These are phyloP conservation scores for Athetis lepigone DNA, from an alignment of 2,888 invertebrate species.

Conservation along the genomic window DNA sequence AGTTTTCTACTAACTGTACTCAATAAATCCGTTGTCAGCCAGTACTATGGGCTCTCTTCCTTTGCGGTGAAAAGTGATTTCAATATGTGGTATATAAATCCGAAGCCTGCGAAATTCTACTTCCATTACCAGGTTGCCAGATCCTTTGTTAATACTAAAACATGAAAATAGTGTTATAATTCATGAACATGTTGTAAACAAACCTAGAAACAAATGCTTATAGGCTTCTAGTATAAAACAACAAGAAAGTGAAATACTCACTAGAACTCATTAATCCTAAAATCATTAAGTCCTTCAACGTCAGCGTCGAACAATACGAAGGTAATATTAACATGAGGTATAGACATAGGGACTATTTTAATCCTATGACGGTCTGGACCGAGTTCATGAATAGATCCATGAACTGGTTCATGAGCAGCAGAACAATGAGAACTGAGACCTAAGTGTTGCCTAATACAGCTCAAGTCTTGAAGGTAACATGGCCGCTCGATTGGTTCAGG, in stretches of 20 bases:
- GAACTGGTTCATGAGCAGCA: conserved; percentile 38
- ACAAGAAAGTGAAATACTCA: conserved; percentile 41
- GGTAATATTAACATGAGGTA: conserved; percentile 62
- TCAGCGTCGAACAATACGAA: conserved; percentile 36
- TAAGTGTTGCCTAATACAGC: conserved; percentile 62
- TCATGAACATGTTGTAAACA: not conserved
- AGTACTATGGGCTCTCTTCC: too few species aligned
- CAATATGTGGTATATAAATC: too few species aligned
- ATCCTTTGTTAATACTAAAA: conserved; percentile 1
- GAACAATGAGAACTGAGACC: conserved; percentile 53
- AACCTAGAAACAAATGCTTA: too few species aligned
- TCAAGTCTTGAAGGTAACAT: conserved; percentile 57
- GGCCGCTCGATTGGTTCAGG: conserved; percentile 49
- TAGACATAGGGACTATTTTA: conserved; percentile 22
- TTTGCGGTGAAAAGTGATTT: too few species aligned
- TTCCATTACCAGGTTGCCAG: too few species aligned
- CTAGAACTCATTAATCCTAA: conserved; percentile 69
- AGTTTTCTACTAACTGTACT: too few species aligned
- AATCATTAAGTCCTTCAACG: conserved; percentile 63
- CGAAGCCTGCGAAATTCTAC: too few species aligned
- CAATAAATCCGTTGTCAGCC: too few species aligned
- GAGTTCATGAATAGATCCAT: conserved; percentile 36
- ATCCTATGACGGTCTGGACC: conserved; percentile 45
- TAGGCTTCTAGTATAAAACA: too few species aligned
- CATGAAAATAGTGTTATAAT: not conserved